Conservation (phyloP, 2,888 invertebrate genomes). For the Trichogramma evanescens region DNA sequence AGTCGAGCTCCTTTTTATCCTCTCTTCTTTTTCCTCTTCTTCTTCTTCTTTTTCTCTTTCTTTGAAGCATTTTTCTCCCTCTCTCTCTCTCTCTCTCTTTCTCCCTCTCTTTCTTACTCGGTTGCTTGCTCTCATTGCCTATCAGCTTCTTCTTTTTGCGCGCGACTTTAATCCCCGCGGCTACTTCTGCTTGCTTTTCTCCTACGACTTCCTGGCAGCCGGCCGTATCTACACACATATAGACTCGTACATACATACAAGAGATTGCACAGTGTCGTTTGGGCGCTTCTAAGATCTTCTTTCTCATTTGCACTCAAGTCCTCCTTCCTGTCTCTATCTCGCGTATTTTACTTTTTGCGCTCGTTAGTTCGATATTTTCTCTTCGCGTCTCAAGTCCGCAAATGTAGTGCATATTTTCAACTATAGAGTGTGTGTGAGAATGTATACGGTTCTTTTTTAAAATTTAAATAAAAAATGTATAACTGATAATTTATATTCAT, state of each 20-base stretch:
- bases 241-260: no score
- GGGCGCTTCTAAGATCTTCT: no score
- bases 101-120: not conserved
- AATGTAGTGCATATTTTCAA: no score
- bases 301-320: no score
- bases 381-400: no score
- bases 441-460: no score
- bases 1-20: no score
- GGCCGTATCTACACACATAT: not conserved
- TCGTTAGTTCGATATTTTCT: no score
- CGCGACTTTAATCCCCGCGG: not conserved
- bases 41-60: not conserved
- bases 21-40: not conserved
- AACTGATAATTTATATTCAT: no score
- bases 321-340: not conserved
- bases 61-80: not conserved
- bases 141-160: conserved; percentile 17
- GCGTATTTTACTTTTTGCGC: not conserved
- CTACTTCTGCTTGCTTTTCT: not conserved
- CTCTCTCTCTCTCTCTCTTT: not conserved
- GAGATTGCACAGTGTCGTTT: no score
- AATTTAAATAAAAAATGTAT: no score
- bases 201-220: conserved; percentile 15
- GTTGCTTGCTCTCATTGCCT: conserved; percentile 13
- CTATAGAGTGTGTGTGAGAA: no score